Evolutionary conservation across 2,113 vertebrate genomes (phyloP), one percentile per base, ranked within the genome.

Genomic region (Potamarius usumacintae): DNA sequence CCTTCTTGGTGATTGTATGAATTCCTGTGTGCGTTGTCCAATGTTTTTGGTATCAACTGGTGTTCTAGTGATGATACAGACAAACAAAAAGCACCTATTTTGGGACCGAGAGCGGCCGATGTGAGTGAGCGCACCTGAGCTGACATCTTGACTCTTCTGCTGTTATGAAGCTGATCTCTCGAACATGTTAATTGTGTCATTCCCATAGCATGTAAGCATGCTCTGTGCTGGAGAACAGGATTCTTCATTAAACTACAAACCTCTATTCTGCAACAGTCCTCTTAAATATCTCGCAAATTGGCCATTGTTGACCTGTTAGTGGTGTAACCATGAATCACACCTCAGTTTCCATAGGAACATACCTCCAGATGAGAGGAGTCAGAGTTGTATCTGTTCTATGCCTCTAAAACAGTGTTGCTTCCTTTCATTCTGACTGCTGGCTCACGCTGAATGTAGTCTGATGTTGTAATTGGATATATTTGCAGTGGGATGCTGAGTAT

Each of bases 141-240:
- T 82, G 79, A 85, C 79, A 84, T 81, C 67, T 83, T 69, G 88
- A 62, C 77, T 50, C 87, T 84, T 82, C 74, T 88, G 86, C 72
- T 85, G 85, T 86, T 89, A 78, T 85, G 57, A 85, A 89, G 81
- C 85, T 90, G 91, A 93, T 93, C 92, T 87, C 82, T 74, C 83
- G 85, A 89, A 80, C 87, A 89, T 92, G 87, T 86, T 90, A 90
- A 93, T 92, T 88, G 89, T 80, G 79, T 89, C 72, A 82, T 89
- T 82, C 60, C 69, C 74, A 81, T 65, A 63, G 79, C 62, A 53
- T 69, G 52, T 34, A 74, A 86, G 80, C 48, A 11, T 42, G 69
- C 78, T 25, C 79, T n/a, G 57, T 42, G 71, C 82, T 27, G 11
- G 27, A 69, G 81, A 83, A 60, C 58, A 50, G 82, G 60, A 34